Conservation (phyloP, 2,113 vertebrate genomes). For the Ibidorhyncha struthersii region DNA sequence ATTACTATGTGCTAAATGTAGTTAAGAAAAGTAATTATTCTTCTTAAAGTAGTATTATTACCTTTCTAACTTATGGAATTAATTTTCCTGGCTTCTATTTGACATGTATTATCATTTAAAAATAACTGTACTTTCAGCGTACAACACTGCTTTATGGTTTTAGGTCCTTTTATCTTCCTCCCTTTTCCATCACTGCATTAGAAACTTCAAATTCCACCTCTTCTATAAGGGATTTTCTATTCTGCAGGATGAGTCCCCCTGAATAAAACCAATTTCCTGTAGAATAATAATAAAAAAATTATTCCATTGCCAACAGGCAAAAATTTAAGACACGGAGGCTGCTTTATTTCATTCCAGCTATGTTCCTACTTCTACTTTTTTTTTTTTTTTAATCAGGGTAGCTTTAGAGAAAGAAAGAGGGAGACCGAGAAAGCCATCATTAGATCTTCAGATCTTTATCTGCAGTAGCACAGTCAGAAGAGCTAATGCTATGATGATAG, state of each 20-base stretch:
- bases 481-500: conserved; percentile 81
- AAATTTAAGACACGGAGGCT: too few species aligned
- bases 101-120: conserved; percentile 37
- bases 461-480: conserved; percentile 72
- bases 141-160: conserved; percentile 9
- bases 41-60: conserved; percentile 49
- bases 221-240: neutral
- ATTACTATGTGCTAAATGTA: conserved; percentile 63
- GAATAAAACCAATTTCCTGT: neutral
- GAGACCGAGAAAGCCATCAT: conserved; percentile 63
- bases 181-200: neutral
- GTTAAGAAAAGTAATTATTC: conserved; percentile 64
- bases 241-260: neutral
- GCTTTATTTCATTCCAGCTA: too few species aligned
- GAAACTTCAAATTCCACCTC: neutral
- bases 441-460: conserved; percentile 81
- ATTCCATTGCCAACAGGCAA: too few species aligned
- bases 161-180: conserved; percentile 27
- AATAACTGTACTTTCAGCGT: conserved; percentile 28
- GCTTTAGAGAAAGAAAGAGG: neutral
- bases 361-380: too few species aligned
- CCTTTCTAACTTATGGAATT: conserved; percentile 54
- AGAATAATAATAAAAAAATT: too few species aligned
- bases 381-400: too few species aligned
- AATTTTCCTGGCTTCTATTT: conserved; percentile 36